Evolutionary conservation across 2,888 invertebrate genomes (phyloP).

Genomic region (Agriopis marginaria): DNA sequence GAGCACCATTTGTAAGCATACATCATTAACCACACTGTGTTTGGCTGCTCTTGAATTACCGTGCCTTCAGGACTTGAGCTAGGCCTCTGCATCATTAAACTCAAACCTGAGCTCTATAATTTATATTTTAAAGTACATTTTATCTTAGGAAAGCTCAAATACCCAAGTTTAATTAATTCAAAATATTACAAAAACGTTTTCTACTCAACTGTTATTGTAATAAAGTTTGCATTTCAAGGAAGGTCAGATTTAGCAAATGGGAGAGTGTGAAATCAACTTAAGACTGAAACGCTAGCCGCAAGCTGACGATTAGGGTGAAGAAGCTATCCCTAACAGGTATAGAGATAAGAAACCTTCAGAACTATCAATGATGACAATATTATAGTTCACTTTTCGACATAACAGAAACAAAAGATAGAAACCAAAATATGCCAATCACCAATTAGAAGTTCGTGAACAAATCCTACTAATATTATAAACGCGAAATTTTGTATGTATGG

Average conservation of each 20-base stretch:
- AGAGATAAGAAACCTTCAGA: slow-evolving; percentile 13
- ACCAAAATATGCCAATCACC: no score
- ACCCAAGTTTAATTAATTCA: slow-evolving; percentile 13
- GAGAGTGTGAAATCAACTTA: slow-evolving; percentile 66
- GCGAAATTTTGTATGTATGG: no score
- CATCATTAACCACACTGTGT: slow-evolving; percentile 57
- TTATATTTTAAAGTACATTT: background rate
- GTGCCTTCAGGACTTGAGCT: slow-evolving; percentile 43
- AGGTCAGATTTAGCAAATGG: slow-evolving; percentile 46
- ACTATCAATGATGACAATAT: background rate
- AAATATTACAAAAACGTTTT: background rate
- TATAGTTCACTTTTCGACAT: background rate
- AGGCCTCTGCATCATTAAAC: slow-evolving; percentile 44
- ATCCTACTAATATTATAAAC: no score
- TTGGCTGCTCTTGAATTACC: slow-evolving; percentile 46
- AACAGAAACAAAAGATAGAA: no score
- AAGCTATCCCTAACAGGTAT: slow-evolving; percentile 1
- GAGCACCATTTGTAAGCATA: slow-evolving; percentile 68
- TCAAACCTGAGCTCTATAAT: background rate
- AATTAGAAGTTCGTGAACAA: no score
- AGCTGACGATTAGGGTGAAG: slow-evolving; percentile 67
- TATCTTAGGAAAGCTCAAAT: background rate
- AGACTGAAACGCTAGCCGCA: slow-evolving; percentile 65
- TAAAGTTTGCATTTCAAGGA: slow-evolving; percentile 41
- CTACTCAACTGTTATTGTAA: background rate